phyloP scores from a whole-genome alignment of 92 coral and sea anemone species.

The Parazoanthus swiftii region DNA sequence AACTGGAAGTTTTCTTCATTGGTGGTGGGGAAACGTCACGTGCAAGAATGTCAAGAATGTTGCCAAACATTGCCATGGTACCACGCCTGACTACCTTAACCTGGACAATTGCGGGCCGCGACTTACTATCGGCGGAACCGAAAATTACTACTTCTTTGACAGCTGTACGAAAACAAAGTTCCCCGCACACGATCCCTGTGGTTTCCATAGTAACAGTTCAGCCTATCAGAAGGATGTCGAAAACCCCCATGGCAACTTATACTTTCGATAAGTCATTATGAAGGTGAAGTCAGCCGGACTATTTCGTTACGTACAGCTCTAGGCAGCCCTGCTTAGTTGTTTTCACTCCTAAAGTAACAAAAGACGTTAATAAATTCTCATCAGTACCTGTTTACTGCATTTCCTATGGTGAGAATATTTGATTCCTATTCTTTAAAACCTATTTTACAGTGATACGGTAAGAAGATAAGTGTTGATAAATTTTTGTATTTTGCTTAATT shows the following conservation, averaged over 20 bases:
- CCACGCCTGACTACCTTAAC: conserved; percentile 28
- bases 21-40: conserved; percentile 35
- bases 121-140: neutral
- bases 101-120: conserved; percentile 20
- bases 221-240: conserved; percentile 1
- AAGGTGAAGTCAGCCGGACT: too few species aligned
- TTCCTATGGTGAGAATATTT: too few species aligned
- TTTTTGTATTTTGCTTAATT: too few species aligned
- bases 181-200: conserved; percentile 34
- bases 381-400: too few species aligned
- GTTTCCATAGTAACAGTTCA: conserved; percentile 17
- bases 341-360: too few species aligned
- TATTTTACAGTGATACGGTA: too few species aligned
- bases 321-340: too few species aligned
- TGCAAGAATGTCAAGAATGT: conserved; percentile 34
- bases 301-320: neutral
- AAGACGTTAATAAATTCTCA: too few species aligned
- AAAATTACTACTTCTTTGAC: conserved; percentile 34
- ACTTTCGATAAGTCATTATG: conserved; percentile 4
- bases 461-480: too few species aligned
- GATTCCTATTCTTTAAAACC: too few species aligned
- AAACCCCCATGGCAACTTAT: conserved; percentile 34
- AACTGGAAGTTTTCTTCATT: conserved; percentile 30
- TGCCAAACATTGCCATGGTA: conserved; percentile 14
- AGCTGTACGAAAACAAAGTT: conserved; percentile 18